Percentiles rank a stretch among this genome's conserved stretches.
These are phyloP conservation scores for Acrobasis repandana DNA, from an alignment of 2,888 invertebrate genomes.

Conservation along the genomic window DNA sequence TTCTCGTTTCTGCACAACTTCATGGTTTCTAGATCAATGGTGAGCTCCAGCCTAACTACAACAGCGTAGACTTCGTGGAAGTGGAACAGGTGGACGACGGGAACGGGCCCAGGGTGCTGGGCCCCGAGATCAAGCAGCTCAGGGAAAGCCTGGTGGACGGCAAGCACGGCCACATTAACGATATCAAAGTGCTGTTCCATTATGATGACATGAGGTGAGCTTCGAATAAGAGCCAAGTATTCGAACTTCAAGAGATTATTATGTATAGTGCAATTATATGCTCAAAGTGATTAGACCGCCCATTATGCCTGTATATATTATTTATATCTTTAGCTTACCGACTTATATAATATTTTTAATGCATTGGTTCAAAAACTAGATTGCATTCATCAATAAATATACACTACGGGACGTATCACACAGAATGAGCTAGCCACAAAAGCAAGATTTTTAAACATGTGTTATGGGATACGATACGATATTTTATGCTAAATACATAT, in stretches of 20 bases:
- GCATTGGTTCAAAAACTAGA: no score
- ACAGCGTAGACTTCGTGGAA: slow-evolving; percentile 97
- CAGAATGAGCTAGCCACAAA: no score
- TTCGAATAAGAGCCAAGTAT: neutral
- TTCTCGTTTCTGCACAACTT: neutral
- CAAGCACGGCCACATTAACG: slow-evolving; percentile 84
- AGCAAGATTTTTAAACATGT: no score
- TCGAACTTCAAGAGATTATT: neutral
- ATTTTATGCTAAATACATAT: no score
- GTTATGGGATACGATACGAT: no score
- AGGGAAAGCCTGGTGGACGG: slow-evolving; percentile 89
- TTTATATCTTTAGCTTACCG: no score
- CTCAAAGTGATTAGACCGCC: no score
- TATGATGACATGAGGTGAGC: slow-evolving; percentile 90
- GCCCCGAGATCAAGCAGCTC: slow-evolving; percentile 81
- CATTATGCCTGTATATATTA: no score
- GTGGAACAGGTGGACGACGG: slow-evolving; percentile 93
- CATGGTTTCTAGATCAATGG: slow-evolving; percentile 76
- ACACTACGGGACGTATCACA: no score
- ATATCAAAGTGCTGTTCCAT: slow-evolving; percentile 89
- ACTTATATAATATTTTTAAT: no score
- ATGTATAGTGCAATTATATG: no score
- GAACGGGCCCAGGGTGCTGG: slow-evolving; percentile 85
- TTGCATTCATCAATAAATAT: no score
- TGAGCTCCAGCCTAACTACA: slow-evolving; percentile 94